Conservation (phyloP, 1,140 invertebrate genomes). For the Xylocopa sonorina region DNA sequence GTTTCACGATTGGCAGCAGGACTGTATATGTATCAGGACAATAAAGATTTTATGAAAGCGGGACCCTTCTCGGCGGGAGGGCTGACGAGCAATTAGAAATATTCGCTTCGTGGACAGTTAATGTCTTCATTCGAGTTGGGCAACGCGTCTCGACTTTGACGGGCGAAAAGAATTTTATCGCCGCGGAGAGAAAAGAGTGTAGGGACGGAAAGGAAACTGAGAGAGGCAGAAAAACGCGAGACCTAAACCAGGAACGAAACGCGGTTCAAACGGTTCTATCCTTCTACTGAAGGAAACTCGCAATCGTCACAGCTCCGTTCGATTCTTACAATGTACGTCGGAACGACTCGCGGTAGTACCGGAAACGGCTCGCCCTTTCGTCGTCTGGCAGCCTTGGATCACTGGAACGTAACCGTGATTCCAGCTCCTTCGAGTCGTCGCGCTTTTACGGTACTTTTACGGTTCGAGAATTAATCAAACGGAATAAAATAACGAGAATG, state of each 20-base stretch:
- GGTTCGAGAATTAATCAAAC: conserved; percentile 70
- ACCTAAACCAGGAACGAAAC: conserved; percentile 55
- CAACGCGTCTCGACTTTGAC: not conserved
- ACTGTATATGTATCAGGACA: conserved; percentile 64
- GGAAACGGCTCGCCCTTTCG: conserved; percentile 24
- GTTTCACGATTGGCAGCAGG: conserved; percentile 49
- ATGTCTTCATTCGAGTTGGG: conserved; percentile 70
- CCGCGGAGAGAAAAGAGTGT: not conserved
- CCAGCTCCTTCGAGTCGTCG: conserved; percentile 18
- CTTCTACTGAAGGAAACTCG: conserved; percentile 24
- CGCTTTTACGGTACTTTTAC: conserved; percentile 72
- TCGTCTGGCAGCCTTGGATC: not conserved
- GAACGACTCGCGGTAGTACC: conserved; percentile 17
- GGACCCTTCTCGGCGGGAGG: conserved; percentile 3
- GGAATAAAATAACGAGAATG: conserved; percentile 70
- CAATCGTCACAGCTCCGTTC: conserved; percentile 13
- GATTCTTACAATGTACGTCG: conserved; percentile 53
- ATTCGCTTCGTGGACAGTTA: conserved; percentile 69
- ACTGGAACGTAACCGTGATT: conserved; percentile 8
- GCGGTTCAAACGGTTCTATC: conserved; percentile 72
- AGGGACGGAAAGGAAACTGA: not conserved
- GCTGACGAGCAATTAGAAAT: conserved; percentile 72
- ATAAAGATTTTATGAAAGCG: conserved; percentile 76
- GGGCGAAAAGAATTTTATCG: conserved; percentile 66
- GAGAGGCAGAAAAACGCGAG: not conserved